A percentile compares a stretch with the other conserved stretches of the same genome.
Evolutionary conservation across 1,140 invertebrate genomes (phyloP).

Genomic region (Drosophila chauvacae): DNA sequence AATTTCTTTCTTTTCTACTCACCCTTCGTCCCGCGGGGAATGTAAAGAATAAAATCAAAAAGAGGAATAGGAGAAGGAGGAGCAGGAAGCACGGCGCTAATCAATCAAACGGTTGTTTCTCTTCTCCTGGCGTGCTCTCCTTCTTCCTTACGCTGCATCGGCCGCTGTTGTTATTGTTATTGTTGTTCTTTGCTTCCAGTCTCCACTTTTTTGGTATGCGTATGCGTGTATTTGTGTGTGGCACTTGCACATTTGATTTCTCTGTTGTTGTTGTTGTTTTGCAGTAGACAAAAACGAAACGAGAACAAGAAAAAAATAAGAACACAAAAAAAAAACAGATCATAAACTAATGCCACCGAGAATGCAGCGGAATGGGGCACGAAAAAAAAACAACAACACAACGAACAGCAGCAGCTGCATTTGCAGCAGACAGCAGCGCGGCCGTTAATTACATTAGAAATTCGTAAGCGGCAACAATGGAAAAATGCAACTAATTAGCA

Average conservation of each 20-base stretch:
- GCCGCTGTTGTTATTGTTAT: conserved; percentile 1
- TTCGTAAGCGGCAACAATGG: conserved; percentile 63
- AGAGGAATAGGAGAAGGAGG: conserved; percentile 4
- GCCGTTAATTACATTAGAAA: conserved; percentile 79
- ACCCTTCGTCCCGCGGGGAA: conserved; percentile 39
- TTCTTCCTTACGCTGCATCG: conserved; percentile 1
- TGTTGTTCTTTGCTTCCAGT: conserved; percentile 4
- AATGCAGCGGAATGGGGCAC: conserved; percentile 8
- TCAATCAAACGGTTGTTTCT: conserved; percentile 41
- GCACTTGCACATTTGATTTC: conserved; percentile 67
- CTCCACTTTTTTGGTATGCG: conserved; percentile 6
- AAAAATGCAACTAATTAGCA: conserved; percentile 68
- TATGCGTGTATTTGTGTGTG: conserved; percentile 23
- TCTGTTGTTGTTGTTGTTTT: conserved; percentile 9
- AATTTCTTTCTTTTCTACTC: conserved; percentile 8
- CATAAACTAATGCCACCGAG: conserved; percentile 9
- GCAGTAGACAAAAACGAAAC: conserved; percentile 14
- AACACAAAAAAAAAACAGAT: conserved; percentile 3
- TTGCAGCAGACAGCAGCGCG: conserved; percentile 12
- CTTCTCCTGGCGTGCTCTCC: conserved; percentile 3
- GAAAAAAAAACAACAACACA: conserved; percentile 16
- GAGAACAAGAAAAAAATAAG: conserved; percentile 16
- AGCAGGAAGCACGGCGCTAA: conserved; percentile 37
- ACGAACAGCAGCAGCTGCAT: conserved; percentile 55
- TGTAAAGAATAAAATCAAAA: conserved; percentile 9